These are phyloP conservation scores for Pao palembangensis DNA, from an alignment of 2,113 vertebrate genomes.

Conservation along the genomic window DNA sequence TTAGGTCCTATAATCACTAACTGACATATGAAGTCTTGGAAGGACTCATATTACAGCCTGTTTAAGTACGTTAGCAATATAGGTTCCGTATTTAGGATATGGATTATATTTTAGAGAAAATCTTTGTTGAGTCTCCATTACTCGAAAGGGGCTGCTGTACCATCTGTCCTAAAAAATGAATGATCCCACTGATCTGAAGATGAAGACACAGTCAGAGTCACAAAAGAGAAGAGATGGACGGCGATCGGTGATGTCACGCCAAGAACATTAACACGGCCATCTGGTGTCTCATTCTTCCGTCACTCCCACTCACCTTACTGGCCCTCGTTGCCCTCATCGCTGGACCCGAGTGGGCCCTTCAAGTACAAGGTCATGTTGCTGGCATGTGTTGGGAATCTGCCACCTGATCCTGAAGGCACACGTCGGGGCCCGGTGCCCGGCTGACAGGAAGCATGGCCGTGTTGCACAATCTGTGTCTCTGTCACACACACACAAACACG, in stretches of 20 bases:
- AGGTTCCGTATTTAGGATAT: too few species aligned
- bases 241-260: conserved; percentile 48
- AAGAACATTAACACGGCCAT: conserved; percentile 75
- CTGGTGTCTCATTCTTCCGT: conserved; percentile 63
- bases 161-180: too few species aligned
- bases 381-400: conserved; percentile 63
- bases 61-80: too few species aligned
- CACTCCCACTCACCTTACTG: conserved; percentile 48
- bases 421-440: conserved; percentile 42
- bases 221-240: conserved; percentile 21
- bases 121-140: too few species aligned
- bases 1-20: too few species aligned
- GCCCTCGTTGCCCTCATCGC: conserved; percentile 51
- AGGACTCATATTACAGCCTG: too few species aligned
- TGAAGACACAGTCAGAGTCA: conserved; percentile 1
- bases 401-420: conserved; percentile 64
- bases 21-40: too few species aligned
- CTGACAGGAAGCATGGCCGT: conserved; percentile 21
- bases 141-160: too few species aligned
- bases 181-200: not conserved
- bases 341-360: conserved; percentile 46
- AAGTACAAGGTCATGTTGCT: conserved; percentile 76
- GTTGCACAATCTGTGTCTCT: conserved; percentile 19
- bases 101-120: too few species aligned
- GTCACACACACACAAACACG: conserved; percentile 7